Conservation (phyloP, 2,113 vertebrate species). For the Montifringilla adamsi region DNA sequence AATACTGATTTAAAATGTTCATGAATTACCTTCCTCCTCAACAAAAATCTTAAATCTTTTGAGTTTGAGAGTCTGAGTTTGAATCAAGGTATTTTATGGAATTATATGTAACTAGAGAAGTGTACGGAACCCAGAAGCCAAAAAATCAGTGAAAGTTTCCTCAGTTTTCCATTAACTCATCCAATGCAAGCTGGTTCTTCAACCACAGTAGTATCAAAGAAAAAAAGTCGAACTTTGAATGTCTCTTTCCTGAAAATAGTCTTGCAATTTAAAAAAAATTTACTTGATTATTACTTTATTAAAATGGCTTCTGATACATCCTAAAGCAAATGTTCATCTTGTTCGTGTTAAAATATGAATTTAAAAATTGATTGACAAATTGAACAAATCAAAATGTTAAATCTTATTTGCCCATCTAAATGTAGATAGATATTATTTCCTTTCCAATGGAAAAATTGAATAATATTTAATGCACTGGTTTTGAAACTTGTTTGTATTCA, state of each 20-base stretch:
- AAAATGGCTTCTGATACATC: neutral
- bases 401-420: neutral
- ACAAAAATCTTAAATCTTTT: neutral
- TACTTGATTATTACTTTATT: neutral
- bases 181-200: neutral
- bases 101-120: neutral
- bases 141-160: neutral
- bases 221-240: neutral
- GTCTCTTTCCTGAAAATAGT: neutral
- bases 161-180: neutral
- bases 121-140: neutral
- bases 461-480: neutral
- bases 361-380: neutral
- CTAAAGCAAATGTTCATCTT: neutral
- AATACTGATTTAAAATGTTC: neutral
- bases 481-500: neutral
- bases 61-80: neutral
- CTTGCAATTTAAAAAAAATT: neutral
- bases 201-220: neutral
- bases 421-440: neutral
- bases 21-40: neutral
- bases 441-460: neutral
- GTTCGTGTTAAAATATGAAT: neutral
- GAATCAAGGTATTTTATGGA: neutral
- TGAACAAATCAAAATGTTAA: neutral